phyloP scores from a whole-genome alignment of 2,888 invertebrate genomes.

The Stenichneumon culpator region DNA sequence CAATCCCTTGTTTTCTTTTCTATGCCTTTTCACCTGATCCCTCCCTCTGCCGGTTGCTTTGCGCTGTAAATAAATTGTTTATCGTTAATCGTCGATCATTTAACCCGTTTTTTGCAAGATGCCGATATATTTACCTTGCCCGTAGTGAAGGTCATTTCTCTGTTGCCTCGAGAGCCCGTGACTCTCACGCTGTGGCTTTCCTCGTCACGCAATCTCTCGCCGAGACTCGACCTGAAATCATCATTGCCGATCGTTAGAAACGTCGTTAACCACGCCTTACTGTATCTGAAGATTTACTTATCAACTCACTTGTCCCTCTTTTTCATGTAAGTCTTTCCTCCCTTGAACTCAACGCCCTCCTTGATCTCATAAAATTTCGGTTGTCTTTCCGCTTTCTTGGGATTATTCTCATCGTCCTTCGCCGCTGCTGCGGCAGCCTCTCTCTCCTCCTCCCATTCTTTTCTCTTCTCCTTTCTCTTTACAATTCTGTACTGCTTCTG shows the following conservation, averaged over 20 bases:
- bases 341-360: constrained; percentile 88
- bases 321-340: constrained; percentile 82
- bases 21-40: constrained; percentile 88
- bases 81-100: constrained; percentile 29
- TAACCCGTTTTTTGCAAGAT: background rate
- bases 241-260: background rate
- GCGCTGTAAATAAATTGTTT: constrained; percentile 67
- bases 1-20: constrained; percentile 90
- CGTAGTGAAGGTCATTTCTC: constrained; percentile 92
- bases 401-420: constrained; percentile 70
- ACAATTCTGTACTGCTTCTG: constrained; percentile 91
- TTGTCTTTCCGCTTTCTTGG: constrained; percentile 76
- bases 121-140: constrained; percentile 84
- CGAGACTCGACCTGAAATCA: constrained; percentile 89
- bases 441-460: constrained; percentile 78
- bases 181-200: constrained; percentile 86
- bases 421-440: constrained; percentile 72
- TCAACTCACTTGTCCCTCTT: constrained; percentile 86
- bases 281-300: constrained; percentile 26
- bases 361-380: constrained; percentile 88
- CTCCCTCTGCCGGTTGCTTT: constrained; percentile 83
- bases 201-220: constrained; percentile 90
- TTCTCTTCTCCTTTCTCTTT: constrained; percentile 86
- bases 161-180: constrained; percentile 89
- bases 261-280: background rate